Evolutionary conservation across 2,113 vertebrate genomes (phyloP).

Genomic region (Gasterosteus nipponicus): DNA sequence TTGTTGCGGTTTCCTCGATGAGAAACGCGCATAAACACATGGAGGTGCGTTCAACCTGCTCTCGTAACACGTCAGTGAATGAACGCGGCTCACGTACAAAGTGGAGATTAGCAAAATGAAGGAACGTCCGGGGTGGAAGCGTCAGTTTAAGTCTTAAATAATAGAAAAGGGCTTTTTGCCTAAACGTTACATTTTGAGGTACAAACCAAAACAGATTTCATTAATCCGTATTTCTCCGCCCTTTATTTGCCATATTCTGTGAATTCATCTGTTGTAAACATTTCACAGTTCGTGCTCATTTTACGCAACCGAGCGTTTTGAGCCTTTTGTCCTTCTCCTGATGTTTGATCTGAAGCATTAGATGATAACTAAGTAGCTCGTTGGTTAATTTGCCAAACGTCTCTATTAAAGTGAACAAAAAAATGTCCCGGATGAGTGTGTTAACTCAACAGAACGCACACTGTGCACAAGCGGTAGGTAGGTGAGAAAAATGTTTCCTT

Average conservation of each 20-base stretch:
- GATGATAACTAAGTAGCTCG: not conserved
- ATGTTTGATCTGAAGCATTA: not conserved
- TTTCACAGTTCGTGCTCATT: not conserved
- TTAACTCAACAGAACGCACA: not conserved
- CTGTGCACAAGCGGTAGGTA: not conserved
- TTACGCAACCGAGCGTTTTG: not conserved
- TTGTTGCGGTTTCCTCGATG: not conserved
- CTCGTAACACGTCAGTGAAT: constrained; percentile 3
- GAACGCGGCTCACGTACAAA: not conserved
- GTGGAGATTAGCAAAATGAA: not conserved
- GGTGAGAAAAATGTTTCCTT: no score
- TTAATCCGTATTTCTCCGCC: constrained; percentile 31
- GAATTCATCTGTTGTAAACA: no score
- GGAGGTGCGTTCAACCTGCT: not conserved
- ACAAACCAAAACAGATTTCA: constrained; percentile 24
- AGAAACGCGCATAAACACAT: not conserved
- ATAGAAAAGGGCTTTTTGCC: not conserved
- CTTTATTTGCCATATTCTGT: no score
- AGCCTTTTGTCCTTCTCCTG: not conserved
- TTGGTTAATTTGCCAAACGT: not conserved
- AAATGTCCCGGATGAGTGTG: not conserved
- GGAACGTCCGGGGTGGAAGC: constrained; percentile 2
- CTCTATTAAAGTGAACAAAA: not conserved
- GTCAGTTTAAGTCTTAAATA: not conserved
- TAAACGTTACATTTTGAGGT: constrained; percentile 6